phyloP scores from a whole-genome alignment of 2,888 invertebrate species.

The Drosophila paucipuncta region DNA sequence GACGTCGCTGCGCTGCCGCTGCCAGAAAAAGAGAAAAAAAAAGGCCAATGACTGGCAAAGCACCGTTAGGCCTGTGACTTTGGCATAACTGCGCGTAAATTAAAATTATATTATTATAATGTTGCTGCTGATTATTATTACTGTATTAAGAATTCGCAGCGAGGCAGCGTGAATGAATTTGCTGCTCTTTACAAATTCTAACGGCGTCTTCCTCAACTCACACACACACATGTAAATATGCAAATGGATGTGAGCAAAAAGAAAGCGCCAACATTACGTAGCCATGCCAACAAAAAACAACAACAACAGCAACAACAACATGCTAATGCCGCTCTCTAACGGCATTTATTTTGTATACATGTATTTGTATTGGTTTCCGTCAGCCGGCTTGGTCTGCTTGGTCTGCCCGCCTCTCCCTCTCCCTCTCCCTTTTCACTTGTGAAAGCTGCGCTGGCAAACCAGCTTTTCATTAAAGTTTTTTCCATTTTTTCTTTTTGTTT shows the following conservation, averaged over 20 bases:
- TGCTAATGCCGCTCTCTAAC: constrained; percentile 70
- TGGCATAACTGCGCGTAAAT: constrained; percentile 67
- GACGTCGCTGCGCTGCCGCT: constrained; percentile 12
- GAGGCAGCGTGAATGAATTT: constrained; percentile 67
- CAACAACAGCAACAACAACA: constrained; percentile 44
- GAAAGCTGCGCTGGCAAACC: constrained; percentile 72
- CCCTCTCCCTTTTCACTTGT: constrained; percentile 62
- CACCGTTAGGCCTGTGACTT: constrained; percentile 60
- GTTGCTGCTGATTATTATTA: constrained; percentile 52
- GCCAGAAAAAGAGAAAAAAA: constrained; percentile 39
- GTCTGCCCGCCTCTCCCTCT: constrained; percentile 5
- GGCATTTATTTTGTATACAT: constrained; percentile 47
- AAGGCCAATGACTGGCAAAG: constrained; percentile 59
- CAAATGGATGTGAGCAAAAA: constrained; percentile 65
- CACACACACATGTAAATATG: constrained; percentile 26
- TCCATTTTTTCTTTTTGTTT: constrained; percentile 3
- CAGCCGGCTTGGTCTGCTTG: constrained; percentile 55
- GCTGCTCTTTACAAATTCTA: constrained; percentile 69
- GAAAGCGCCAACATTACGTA: constrained; percentile 78
- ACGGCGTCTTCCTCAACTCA: constrained; percentile 64
- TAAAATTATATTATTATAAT: constrained; percentile 67
- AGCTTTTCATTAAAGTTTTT: constrained; percentile 51
- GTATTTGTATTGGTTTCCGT: constrained; percentile 45
- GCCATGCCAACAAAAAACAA: constrained; percentile 47
- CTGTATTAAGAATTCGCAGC: constrained; percentile 50